Base-by-base conservation (phyloP, 2,113 vertebrate genomes). In the Engraulis encrasicolus region DNA sequence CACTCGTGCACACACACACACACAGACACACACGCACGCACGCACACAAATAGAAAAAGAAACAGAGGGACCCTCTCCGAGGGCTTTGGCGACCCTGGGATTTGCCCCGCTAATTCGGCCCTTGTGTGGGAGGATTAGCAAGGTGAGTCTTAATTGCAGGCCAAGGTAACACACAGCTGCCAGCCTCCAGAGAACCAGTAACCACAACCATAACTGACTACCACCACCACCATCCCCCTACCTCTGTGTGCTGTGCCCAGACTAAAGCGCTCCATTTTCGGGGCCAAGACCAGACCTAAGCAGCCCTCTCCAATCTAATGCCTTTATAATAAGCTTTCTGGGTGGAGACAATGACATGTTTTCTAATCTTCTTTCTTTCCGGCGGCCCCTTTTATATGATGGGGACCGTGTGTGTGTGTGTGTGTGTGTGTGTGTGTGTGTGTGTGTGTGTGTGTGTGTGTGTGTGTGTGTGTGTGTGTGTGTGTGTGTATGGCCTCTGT, bases 41-140 rank as follows among this genome's bases (percentile, higher is more conserved):
- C 36, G 81, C 83, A 87, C 79, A 79, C 45, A 80, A 52, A 23
- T 82, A 50, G 74, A 36, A 74, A 74, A 58, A 78, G 58, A 80
- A 50, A 79, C 77, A 79, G n/a, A 50, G 12, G 20, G 36, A 83
- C 40, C 81, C 78, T 74, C 19, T 38, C 81, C n/a, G 36, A 79
- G 71, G n/a, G 81, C 83, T 82, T 81, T 50, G 79, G 54, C 74
- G 84, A 87, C 84, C 84, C 81, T 79, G 40, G 84, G 87, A 89
- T 89, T 88, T 87, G 86, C 86, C 84, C 87, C 82, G 84, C 87
- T 88, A 89, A 91, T 88, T 86, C 87, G 82, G 80, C 78, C 84
- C 81, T 83, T 88, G 80, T 85, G 83, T 61, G 81, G 27, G 19
- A 66, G 81, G 86, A 85, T 88, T 87, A 87, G 85, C 85, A 85